Percentiles rank a stretch among this genome's conserved stretches.
These are phyloP conservation scores for Caenorhabditis afra DNA, from an alignment of 2,888 invertebrate species.

Conservation along the genomic window DNA sequence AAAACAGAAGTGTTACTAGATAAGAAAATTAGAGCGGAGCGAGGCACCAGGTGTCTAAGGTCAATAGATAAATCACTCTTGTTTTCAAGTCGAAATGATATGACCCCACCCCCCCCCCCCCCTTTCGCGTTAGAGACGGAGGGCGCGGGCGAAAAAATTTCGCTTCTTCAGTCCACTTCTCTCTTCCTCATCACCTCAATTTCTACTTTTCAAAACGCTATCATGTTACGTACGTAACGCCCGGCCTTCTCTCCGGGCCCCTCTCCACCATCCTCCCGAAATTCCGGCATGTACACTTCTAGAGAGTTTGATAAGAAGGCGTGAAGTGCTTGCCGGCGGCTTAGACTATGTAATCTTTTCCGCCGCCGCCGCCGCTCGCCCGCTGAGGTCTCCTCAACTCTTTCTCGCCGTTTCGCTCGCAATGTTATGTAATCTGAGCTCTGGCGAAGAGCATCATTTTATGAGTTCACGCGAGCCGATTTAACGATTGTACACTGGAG, in stretches of 20 bases:
- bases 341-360: slow-evolving; percentile 35
- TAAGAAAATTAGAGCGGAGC: neutral
- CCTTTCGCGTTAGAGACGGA: neutral
- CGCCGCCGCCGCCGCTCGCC: too few species aligned
- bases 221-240: slow-evolving; percentile 19
- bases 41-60: slow-evolving; percentile 37
- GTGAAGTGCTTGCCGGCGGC: slow-evolving; percentile 3
- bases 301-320: slow-evolving; percentile 14
- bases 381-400: too few species aligned
- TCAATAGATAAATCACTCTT: slow-evolving; percentile 58
- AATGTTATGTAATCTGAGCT: slow-evolving; percentile 39
- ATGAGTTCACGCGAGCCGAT: slow-evolving; percentile 11
- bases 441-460: neutral
- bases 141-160: neutral
- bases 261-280: too few species aligned
- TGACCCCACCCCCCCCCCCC: neutral
- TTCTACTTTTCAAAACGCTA: slow-evolving; percentile 16
- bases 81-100: slow-evolving; percentile 26
- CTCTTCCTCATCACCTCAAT: neutral
- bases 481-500: slow-evolving; percentile 7
- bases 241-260: neutral
- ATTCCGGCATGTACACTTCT: slow-evolving; percentile 6
- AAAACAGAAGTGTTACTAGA: neutral
- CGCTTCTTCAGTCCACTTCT: slow-evolving; percentile 1
- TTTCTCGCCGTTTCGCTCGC: neutral